A percentile compares a stretch with the other conserved stretches of the same genome.
Evolutionary conservation across 1,140 invertebrate species (phyloP).

Genomic region (Belonocnema kinseyi): DNA sequence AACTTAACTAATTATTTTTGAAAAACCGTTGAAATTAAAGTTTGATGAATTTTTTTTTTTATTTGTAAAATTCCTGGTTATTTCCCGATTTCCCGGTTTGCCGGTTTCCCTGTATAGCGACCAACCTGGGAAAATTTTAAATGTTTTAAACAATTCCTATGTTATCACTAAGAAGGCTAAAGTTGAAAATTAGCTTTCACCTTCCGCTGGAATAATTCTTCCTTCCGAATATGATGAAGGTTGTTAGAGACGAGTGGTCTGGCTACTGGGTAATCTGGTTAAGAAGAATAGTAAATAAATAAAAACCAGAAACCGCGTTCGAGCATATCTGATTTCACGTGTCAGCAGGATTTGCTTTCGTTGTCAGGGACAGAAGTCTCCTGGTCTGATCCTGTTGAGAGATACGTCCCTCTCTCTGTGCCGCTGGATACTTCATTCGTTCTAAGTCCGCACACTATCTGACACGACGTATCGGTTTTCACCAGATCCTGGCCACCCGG

Average conservation of each 20-base stretch:
- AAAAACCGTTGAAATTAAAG: too few species aligned
- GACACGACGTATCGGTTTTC: constrained; percentile 5
- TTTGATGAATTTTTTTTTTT: too few species aligned
- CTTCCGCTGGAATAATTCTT: not conserved
- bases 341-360: constrained; percentile 14
- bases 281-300: not conserved
- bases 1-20: too few species aligned
- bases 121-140: too few species aligned
- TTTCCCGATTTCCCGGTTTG: too few species aligned
- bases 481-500: constrained; percentile 4
- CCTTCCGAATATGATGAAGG: not conserved
- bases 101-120: too few species aligned
- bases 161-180: too few species aligned
- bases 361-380: not conserved
- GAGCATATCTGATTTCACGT: not conserved
- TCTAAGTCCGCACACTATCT: not conserved
- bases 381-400: not conserved
- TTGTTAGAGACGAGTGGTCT: not conserved
- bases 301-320: not conserved
- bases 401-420: not conserved
- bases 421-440: not conserved
- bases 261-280: not conserved
- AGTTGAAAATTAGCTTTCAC: too few species aligned
- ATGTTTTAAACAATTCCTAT: too few species aligned
- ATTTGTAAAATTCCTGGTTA: too few species aligned